phyloP scores from a whole-genome alignment of 2,113 vertebrate species.

The Hiodon alosoides region DNA sequence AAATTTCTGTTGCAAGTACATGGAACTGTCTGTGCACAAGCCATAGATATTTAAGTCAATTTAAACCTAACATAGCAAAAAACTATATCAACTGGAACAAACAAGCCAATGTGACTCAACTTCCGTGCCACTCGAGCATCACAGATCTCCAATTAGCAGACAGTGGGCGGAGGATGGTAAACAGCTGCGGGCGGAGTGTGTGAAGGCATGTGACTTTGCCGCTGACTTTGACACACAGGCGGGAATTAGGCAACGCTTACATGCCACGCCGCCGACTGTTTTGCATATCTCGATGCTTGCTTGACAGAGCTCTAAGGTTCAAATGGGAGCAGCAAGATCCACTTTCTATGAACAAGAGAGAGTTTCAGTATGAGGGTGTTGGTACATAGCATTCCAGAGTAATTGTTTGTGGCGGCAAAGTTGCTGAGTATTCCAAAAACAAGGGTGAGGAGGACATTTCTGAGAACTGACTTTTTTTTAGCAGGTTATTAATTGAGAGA shows the following conservation, averaged over 20 bases:
- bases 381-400: background rate
- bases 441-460: background rate
- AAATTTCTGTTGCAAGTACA: too few species aligned
- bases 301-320: background rate
- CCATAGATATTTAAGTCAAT: too few species aligned
- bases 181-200: background rate
- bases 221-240: background rate
- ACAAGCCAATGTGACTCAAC: too few species aligned
- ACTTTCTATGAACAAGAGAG: background rate
- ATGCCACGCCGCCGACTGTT: too few species aligned
- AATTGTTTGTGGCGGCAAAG: slow-evolving; percentile 1
- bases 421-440: background rate
- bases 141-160: slow-evolving; percentile 9
- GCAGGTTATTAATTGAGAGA: slow-evolving; percentile 8
- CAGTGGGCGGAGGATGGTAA: background rate
- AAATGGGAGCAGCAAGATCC: background rate
- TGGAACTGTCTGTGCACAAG: too few species aligned
- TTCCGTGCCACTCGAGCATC: background rate
- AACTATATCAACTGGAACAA: too few species aligned
- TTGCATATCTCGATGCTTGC: background rate
- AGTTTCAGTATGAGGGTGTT: background rate
- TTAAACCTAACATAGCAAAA: too few species aligned
- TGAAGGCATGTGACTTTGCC: background rate
- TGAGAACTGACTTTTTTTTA: background rate
- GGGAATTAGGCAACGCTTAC: background rate